Base-by-base conservation (phyloP, 1,140 invertebrate species). In the Lasioglossum albipes region DNA sequence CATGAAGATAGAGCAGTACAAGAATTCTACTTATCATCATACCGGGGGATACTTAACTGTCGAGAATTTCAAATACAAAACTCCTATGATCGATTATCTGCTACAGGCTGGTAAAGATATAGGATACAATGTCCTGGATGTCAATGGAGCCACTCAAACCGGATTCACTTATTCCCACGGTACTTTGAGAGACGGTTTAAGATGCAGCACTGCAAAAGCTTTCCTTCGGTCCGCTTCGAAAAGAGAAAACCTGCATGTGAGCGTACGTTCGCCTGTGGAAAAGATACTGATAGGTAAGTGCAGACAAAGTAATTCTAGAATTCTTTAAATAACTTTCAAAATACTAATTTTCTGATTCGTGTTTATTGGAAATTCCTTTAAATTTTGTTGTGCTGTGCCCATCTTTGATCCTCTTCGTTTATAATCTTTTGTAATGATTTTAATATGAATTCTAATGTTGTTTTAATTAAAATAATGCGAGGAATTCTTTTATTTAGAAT, bases 201-300 rank as follows among this genome's bases (percentile, higher is more conserved):
- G 97, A 36, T 98, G 97, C 91, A 98, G 97, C 83, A 95, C 97
- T 6, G 95, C 97, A 2, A 97, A 97, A 91, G 97, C 96, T 0
- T 98, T 97, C 90, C 91, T 98, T 7, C 93, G 96, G 72, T 95
- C 97, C 0, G 95, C 94, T 13, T 93, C 94, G 59, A 94, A 95
- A 73, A 94, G 97, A 52, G 89, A 92, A 27, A 98, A 98, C 91
- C 93, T 98, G 12, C 95, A 97, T 77, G 93, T 97, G 20, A 95
- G 70, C 18, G 62, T 49, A 0, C 5, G 95, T 81, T 95, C 96
- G 0, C 92, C 95, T 16, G 96, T 95, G 0, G 94, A 96, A 82
- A 95, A 95, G 86, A 92, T 97, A 65, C 61, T 96, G 0, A 94
- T 97, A 16, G 94, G 96, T 77, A 90, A 94, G 68, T 72, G 83